Base-by-base conservation (phyloP, 1,140 invertebrate species). In the Brachionus plicatilis region DNA sequence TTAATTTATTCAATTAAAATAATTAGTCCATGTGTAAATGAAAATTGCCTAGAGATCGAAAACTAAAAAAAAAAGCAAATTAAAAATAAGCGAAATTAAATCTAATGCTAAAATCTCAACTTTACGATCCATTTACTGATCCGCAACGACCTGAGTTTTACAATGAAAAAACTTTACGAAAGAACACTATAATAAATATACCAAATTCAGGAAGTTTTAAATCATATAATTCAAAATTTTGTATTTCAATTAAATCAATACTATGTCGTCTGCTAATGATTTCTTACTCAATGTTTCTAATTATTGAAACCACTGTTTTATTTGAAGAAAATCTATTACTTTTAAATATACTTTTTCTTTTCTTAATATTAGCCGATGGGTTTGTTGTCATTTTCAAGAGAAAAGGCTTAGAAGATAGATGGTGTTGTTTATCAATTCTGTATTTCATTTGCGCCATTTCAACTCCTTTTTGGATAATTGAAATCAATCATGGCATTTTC, bases 371-470 rank as follows among this genome's bases (percentile, higher is more conserved):
- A 27, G 72, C 45, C 14, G 72, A 76, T 50, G 72, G 72, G 14
- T 20, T 50, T 27, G 20, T 76, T 12, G 20, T 76, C 11, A 29
- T 50, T 50, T 76, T 27, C 29, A 50, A n/a, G 47, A 47, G 72
- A 24, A 76, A 76, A 50, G 72, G 72, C 5, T 27, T 76, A 20
- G 72, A 76, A n/a, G 72, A 76, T 50, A 27, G 45, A 50, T 76
- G 72, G 72, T 76, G 72, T 29, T 76, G 43, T 29, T 47, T 76
- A 29, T 76, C 72, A 14, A 76, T 76, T 50, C 24, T 76, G 9
- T 76, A 76, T 50, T 76, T 76, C 53, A 50, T 76, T 14, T 50
- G 72, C n/a, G 45, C 72, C 24, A 76, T 50, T 50, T 76, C 72
- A 20, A 76, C 9, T 37, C 45, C 72, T 20, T 76, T 76, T 50